Percentiles rank a stretch among this genome's conserved stretches.
These are phyloP conservation scores for Solea senegalensis DNA, from an alignment of 2,113 vertebrate genomes.

Conservation along the genomic window DNA sequence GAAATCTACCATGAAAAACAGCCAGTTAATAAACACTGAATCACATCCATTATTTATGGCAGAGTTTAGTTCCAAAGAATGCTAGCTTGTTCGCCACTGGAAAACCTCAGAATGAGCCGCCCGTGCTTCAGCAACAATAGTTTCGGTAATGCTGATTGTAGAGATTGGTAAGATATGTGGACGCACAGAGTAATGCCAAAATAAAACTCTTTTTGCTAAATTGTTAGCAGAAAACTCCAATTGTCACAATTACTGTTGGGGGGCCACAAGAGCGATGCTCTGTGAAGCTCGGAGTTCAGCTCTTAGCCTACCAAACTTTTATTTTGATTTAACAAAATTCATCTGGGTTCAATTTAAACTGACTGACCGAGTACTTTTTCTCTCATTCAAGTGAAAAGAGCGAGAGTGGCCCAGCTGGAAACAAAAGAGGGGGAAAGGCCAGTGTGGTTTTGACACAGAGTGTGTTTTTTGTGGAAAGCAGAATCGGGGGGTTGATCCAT, in stretches of 20 bases:
- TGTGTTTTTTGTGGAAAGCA: slow-evolving; percentile 23
- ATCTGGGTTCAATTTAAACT: slow-evolving; percentile 69
- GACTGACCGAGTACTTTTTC: slow-evolving; percentile 52
- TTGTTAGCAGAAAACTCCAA: slow-evolving; percentile 34
- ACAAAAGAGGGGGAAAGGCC: slow-evolving; percentile 47
- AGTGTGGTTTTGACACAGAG: slow-evolving; percentile 62
- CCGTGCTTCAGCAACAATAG: slow-evolving; percentile 36
- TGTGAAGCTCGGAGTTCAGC: slow-evolving; percentile 27
- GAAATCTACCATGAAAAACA: slow-evolving; percentile 36
- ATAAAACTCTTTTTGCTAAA: slow-evolving; percentile 38
- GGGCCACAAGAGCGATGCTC: slow-evolving; percentile 14
- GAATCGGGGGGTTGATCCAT: slow-evolving; percentile 49
- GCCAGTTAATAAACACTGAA: slow-evolving; percentile 24
- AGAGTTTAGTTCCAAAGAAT: slow-evolving; percentile 29
- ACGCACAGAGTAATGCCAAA: slow-evolving; percentile 45
- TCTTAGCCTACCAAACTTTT: slow-evolving; percentile 39
- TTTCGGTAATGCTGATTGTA: slow-evolving; percentile 24
- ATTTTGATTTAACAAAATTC: slow-evolving; percentile 55
- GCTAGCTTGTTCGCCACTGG: slow-evolving; percentile 10
- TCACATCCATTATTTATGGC: slow-evolving; percentile 32
- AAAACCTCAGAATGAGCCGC: slow-evolving; percentile 32
- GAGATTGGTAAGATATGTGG: slow-evolving; percentile 57
- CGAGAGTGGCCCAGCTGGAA: slow-evolving; percentile 44
- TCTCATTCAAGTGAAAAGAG: slow-evolving; percentile 19
- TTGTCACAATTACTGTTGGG: slow-evolving; percentile 27